Percentiles rank a stretch among this genome's conserved stretches.
Conservation (phyloP, 2,888 invertebrate genomes). For the Acrocyrtus sp. region DNA sequence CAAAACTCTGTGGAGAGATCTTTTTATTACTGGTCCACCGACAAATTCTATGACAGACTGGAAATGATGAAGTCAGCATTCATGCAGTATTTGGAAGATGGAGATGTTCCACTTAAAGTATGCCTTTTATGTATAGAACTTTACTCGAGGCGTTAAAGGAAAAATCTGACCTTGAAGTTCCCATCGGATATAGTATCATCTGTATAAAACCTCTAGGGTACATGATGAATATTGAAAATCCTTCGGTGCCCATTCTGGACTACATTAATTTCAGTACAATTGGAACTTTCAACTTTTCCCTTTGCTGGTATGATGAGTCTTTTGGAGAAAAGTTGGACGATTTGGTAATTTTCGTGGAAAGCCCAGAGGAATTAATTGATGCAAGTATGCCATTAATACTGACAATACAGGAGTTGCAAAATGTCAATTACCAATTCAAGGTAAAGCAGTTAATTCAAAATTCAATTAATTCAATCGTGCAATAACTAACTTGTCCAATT, state of each 20-base stretch:
- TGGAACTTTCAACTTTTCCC: conserved; percentile 28
- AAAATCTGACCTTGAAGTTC: conserved; percentile 27
- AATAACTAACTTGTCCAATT: neutral
- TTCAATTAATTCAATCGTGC: neutral
- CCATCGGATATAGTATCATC: conserved; percentile 35
- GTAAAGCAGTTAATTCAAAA: conserved; percentile 6
- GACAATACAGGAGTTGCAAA: conserved; percentile 13
- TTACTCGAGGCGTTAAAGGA: conserved; percentile 43
- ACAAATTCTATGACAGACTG: conserved; percentile 19
- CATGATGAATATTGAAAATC: conserved; percentile 26
- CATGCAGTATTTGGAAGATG: conserved; percentile 33
- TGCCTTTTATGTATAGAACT: conserved; percentile 17
- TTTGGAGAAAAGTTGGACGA: conserved; percentile 36
- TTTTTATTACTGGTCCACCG: conserved; percentile 24
- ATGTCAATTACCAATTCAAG: conserved; percentile 33
- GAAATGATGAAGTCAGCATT: conserved; percentile 29
- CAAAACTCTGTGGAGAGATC: conserved; percentile 24
- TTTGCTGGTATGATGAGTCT: conserved; percentile 17
- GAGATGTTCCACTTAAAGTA: conserved; percentile 21
- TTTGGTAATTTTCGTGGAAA: conserved; percentile 34
- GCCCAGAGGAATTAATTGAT: conserved; percentile 34
- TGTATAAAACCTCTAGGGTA: conserved; percentile 46
- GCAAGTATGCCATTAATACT: conserved; percentile 26
- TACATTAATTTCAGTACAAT: conserved; percentile 20
- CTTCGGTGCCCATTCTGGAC: conserved; percentile 31